Base-by-base conservation (phyloP, 2,113 vertebrate species). In the Larimichthys polyactis region DNA sequence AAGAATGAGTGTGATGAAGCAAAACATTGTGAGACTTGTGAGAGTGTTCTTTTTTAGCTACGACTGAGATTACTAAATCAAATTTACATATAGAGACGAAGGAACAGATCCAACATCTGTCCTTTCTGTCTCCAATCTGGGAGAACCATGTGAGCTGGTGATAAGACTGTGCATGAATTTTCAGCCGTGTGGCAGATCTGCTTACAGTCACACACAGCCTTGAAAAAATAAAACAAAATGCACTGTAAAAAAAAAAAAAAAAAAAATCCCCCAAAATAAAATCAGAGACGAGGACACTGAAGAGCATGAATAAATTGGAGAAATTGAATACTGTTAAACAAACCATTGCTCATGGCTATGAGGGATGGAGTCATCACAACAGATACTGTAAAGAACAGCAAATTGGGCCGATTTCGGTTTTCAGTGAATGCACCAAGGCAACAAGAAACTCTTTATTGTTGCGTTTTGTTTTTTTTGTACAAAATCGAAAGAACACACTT, bases 111-210 rank as follows among this genome's bases (percentile, higher is more conserved):
- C 69, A 73, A 52, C 84, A 64, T 85, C 57, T 70, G 46, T 67
- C 46, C 57, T 64, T 75, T 48, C 32, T 36, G 32, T 6, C 32
- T 36, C 32, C 81, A 88, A 69, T 83, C 58, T 64, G 48, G 48
- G 62, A 74, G 67, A 57, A 74, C 73, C 58, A 6, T 82, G 85
- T 78, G 70, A 80, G 85, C 65, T 32, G 80, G 60, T 86, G 88
- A 90, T 92, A 89, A 89, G 84, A 70, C 74, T 71, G 19, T 64
- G 65, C 68, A 82, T 81, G 51, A 62, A 88, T 85, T 80, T 73
- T 52, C 46, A 67, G 78, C 55, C 57, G 48, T 77, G 54, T 46
- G 64, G 69, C 73, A 70, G 32, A 76, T 29, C 44, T 27, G 67
- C 66, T 81, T 55, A 46, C 59, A 71, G 52, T 71, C 8, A 22